Base-by-base conservation (phyloP, 2,113 vertebrate genomes). In the Rhinogobius similis region DNA sequence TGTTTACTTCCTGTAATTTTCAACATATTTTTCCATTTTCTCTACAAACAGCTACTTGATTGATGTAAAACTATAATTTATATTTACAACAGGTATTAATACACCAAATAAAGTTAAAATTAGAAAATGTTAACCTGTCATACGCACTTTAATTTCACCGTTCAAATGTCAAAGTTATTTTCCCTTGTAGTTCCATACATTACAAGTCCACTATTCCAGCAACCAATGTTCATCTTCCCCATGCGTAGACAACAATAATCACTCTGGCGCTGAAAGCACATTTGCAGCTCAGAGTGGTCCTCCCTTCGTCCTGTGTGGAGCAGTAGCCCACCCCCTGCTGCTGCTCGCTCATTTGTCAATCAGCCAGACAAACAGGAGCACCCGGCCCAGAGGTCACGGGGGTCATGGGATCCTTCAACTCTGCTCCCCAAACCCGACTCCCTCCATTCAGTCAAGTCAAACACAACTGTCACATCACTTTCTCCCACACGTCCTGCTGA, bases 321-420 rank as follows among this genome's bases (percentile, higher is more conserved):
- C 53, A 26, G 24, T 2, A 26, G 56, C 63, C 61, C 59, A 21
- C 32, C 71, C 74, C 86, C 86, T 78, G 80, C 76, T 79, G 82
- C 46, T 84, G 69, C 59, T 74, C 66, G 74, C 84, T 89, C 88
- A 90, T 87, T 90, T 90, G 88, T 93, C 90, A 88, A 85, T 91
- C 90, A 91, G 85, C 65, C 84, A 91, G 85, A 90, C 89, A 92
- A 86, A 92, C 92, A 92, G 89, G 90, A 90, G 90, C 87, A 84
- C 72, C 77, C 82, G 86, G 84, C 84, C 82, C 68, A 43, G 18
- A 73, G 89, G 88, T 91, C 89, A 79, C 10, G 7, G 61, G n/a
- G 89, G 86, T 90, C 90, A 90, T 87, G 84, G 85, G 88, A 89
- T 89, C 83, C 82, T 74, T 62, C 67, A 75, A 82, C 65, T 81